A percentile compares a stretch with the other conserved stretches of the same genome.
phyloP scores from a whole-genome alignment of 2,888 invertebrate genomes.

The Microdon myrmicae region DNA sequence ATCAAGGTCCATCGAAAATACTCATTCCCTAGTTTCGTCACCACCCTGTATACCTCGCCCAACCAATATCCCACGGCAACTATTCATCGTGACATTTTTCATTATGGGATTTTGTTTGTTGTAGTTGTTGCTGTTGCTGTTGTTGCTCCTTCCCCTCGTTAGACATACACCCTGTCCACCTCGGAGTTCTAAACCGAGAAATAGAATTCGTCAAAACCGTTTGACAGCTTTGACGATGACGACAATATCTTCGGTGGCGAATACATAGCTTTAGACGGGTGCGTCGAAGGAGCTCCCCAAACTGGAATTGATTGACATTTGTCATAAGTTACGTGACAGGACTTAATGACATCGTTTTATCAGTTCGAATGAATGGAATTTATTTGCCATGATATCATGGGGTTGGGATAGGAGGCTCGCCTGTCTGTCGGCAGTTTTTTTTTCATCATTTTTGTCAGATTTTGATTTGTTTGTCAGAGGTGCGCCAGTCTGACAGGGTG shows the following conservation, averaged over 20 bases:
- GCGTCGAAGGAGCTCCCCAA: slow-evolving; percentile 30
- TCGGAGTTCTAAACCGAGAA: slow-evolving; percentile 37
- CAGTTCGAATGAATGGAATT: slow-evolving; percentile 50
- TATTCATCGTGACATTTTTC: slow-evolving; percentile 48
- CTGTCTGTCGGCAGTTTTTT: neutral
- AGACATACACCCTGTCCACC: slow-evolving; percentile 3
- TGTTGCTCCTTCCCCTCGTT: neutral
- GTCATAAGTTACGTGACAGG: slow-evolving; percentile 53
- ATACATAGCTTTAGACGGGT: slow-evolving; percentile 25
- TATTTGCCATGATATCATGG: slow-evolving; percentile 41
- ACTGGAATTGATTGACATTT: slow-evolving; percentile 51
- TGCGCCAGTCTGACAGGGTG: slow-evolving; percentile 25
- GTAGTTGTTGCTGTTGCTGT: slow-evolving; percentile 1
- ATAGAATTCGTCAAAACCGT: slow-evolving; percentile 50
- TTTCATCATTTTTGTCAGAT: slow-evolving; percentile 2
- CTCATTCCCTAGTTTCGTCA: neutral
- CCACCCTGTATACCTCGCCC: neutral
- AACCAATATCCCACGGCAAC: slow-evolving; percentile 18
- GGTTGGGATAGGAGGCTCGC: slow-evolving; percentile 7
- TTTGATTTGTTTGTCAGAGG: slow-evolving; percentile 11
- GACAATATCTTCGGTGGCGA: slow-evolving; percentile 37
- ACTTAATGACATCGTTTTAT: slow-evolving; percentile 52
- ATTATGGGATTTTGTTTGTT: slow-evolving; percentile 36
- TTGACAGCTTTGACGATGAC: slow-evolving; percentile 48
- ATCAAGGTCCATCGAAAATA: slow-evolving; percentile 49